These are phyloP conservation scores for Podocnemis expansa DNA, from an alignment of 2,113 vertebrate genomes.

Conservation along the genomic window DNA sequence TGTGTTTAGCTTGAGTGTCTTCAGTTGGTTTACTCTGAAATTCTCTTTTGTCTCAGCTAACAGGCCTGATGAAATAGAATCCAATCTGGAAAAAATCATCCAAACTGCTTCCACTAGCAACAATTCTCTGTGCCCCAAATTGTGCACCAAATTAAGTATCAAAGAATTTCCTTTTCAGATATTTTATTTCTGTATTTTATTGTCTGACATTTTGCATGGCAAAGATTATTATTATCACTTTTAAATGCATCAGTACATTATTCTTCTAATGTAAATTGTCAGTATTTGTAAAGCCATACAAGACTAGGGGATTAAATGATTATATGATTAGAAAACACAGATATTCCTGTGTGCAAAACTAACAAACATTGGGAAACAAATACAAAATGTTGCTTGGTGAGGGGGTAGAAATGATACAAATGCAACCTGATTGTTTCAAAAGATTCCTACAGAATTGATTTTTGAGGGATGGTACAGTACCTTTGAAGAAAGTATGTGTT, in stretches of 20 bases:
- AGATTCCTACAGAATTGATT: not conserved
- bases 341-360: not conserved
- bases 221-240: not conserved
- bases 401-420: not conserved
- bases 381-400: not conserved
- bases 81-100: not conserved
- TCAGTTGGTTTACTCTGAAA: not conserved
- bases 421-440: not conserved
- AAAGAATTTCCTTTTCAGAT: not conserved
- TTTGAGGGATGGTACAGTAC: rapidly evolving
- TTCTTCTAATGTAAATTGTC: not conserved
- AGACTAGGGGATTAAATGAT: not conserved
- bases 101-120: not conserved
- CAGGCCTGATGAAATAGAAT: not conserved
- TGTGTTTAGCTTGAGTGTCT: not conserved
- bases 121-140: not conserved
- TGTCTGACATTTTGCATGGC: not conserved
- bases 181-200: not conserved
- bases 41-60: not conserved
- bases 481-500: not conserved
- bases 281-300: not conserved
- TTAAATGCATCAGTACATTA: not conserved
- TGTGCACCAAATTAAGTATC: not conserved
- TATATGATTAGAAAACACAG: not conserved
- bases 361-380: not conserved